Base-by-base conservation (phyloP, 2,797 vertebrate genomes). In the Acropternis orthonyx region DNA sequence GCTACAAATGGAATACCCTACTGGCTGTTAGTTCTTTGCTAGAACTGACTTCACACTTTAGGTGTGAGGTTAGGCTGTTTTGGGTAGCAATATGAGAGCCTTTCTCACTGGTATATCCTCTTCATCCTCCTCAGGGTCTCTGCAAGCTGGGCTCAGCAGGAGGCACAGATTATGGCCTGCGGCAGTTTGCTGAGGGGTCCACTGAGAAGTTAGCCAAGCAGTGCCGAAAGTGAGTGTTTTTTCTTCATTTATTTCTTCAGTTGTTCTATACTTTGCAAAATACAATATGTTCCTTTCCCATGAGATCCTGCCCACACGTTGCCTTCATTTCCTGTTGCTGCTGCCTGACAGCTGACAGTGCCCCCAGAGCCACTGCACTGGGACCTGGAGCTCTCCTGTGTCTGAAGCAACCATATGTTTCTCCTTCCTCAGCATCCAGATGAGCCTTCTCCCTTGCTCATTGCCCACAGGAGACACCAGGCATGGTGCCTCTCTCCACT, bases 101-200 rank as follows among this genome's bases (percentile, higher is more conserved):
- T 46, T 91, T 48, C 66, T 95, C 34, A 77, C 22, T 23, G 8
- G 8, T 52, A 2, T 44, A 17, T 49, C 12, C 27, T 37, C 62
- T 49, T 46, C 23, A 11, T 89, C 41, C 75, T 79, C 59, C 91
- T 21, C 96, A 99, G 99, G 99, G 99, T 81, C 98, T 99, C 65
- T 99, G 99, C 96, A 99, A 99, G 94, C 98, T 99, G 66, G 99
- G 99, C 74, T 99, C 99, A 24, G 99, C 99, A 8, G 99, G 99
- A 12, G 99, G 99, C 37, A 99, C 99, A 17, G 99, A 99, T 90
- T 99, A 99, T 2, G 98, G 98, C 30, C 97, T 99, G 96, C 97
- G 99, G 82, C 99, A 99, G 90, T 99, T 99, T 98, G 99, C 99
- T 14, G 99, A 99, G 95, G 99, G 99, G 27, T 99, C 99, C 32